These are phyloP conservation scores for Caenorhabditis panamensis DNA, from an alignment of 2,888 invertebrate species.

Conservation along the genomic window DNA sequence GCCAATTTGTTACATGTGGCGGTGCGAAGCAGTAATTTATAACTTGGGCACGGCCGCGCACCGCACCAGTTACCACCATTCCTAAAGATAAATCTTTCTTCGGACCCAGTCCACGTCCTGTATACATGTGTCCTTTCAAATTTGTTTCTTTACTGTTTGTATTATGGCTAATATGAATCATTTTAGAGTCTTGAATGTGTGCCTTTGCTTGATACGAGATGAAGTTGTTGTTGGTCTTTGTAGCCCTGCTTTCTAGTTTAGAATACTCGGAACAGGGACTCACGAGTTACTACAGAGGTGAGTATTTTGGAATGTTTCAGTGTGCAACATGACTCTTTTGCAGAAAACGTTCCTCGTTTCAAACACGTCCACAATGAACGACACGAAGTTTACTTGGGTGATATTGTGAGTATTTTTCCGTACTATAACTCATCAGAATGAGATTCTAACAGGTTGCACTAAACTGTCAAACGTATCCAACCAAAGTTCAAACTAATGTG, in stretches of 20 bases:
- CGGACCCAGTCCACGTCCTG: slow-evolving; percentile 6
- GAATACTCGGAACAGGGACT: slow-evolving; percentile 11
- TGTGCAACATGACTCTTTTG: background rate
- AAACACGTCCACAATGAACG: slow-evolving; percentile 43
- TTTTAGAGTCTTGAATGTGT: slow-evolving; percentile 43
- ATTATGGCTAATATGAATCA: background rate
- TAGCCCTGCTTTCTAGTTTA: background rate
- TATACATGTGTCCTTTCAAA: slow-evolving; percentile 23
- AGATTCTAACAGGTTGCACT: slow-evolving; percentile 37
- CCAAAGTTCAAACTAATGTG: slow-evolving; percentile 39
- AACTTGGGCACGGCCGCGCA: slow-evolving; percentile 17
- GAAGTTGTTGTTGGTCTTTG: slow-evolving; percentile 20
- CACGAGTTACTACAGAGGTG: slow-evolving; percentile 44
- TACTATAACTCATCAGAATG: background rate
- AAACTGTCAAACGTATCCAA: slow-evolving; percentile 48
- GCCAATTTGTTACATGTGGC: slow-evolving; percentile 52
- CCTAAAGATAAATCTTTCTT: slow-evolving; percentile 43
- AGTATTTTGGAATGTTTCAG: background rate
- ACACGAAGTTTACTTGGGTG: slow-evolving; percentile 63
- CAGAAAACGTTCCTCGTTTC: slow-evolving; percentile 63
- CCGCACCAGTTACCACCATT: slow-evolving; percentile 8
- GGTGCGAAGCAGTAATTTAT: slow-evolving; percentile 41
- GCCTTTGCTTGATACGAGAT: slow-evolving; percentile 13
- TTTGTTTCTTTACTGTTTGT: background rate
- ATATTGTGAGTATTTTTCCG: slow-evolving; percentile 45